A percentile compares a stretch with the other conserved stretches of the same genome.
Evolutionary conservation across 2,113 vertebrate species (phyloP).

Genomic region (Channa argus): DNA sequence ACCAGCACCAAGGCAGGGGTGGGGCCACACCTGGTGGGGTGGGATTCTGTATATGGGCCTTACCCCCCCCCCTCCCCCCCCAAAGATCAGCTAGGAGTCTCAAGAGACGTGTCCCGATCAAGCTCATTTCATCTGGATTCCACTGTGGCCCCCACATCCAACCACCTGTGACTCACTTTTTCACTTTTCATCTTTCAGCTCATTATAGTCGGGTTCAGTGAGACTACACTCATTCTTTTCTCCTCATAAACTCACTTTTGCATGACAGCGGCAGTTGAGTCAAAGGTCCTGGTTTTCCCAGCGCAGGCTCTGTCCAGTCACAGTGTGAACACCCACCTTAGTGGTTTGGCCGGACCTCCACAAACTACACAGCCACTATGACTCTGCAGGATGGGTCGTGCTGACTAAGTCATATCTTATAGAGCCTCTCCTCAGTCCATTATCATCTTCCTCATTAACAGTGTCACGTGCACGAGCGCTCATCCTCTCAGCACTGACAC

Average conservation of each 20-base stretch:
- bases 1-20: no score
- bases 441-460: conserved; percentile 2
- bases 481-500: conserved; percentile 16
- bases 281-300: conserved; percentile 38
- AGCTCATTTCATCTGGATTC: not conserved
- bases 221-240: not conserved
- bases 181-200: not conserved
- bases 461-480: not conserved
- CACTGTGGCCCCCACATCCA: not conserved
- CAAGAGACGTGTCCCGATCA: not conserved
- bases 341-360: not conserved
- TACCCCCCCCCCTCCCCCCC: not conserved
- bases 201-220: not conserved
- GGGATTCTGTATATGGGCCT: no score
- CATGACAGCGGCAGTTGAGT: not conserved
- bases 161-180: not conserved
- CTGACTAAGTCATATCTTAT: not conserved
- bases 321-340: conserved; percentile 11
- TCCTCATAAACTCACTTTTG: not conserved
- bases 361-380: conserved; percentile 10
- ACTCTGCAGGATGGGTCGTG: conserved; percentile 16
- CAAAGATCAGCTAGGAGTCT: not conserved
- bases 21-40: no score
- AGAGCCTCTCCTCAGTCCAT: not conserved
- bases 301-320: not conserved